phyloP scores from a whole-genome alignment of 2,888 invertebrate species.

The Drosophila austrosaltans region DNA sequence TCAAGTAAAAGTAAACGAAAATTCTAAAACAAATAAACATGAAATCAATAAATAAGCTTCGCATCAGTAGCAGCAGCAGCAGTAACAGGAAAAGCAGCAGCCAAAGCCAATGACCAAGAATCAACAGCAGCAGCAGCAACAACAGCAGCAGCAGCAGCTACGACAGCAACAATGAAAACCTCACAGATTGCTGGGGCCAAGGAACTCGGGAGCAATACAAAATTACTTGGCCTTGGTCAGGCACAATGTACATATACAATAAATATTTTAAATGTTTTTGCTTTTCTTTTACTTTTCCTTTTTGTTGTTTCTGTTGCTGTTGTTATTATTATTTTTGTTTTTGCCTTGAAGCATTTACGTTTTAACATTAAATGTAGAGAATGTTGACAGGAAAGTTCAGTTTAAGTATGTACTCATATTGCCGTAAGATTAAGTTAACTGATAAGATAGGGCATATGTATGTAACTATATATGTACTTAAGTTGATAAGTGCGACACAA shows the following conservation, averaged over 20 bases:
- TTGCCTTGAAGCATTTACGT: conserved; percentile 47
- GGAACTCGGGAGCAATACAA: conserved; percentile 74
- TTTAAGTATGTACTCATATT: conserved; percentile 39
- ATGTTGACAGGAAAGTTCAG: conserved; percentile 72
- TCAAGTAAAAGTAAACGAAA: conserved; percentile 70
- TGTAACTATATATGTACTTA: conserved; percentile 20
- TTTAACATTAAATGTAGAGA: conserved; percentile 72
- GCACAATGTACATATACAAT: conserved; percentile 59
- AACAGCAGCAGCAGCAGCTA: conserved; percentile 38
- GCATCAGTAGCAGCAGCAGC: conserved; percentile 42
- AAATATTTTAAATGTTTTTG: conserved; percentile 74
- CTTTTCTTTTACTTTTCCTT: conserved; percentile 36
- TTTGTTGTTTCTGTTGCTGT: conserved; percentile 29
- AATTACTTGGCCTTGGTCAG: conserved; percentile 76
- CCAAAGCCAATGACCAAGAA: conserved; percentile 74
- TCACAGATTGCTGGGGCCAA: conserved; percentile 71
- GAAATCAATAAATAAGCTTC: conserved; percentile 74
- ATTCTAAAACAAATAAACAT: conserved; percentile 71
- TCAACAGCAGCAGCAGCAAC: conserved; percentile 57
- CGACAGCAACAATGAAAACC: conserved; percentile 44
- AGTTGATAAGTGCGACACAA: conserved; percentile 25
- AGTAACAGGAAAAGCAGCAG: conserved; percentile 32
- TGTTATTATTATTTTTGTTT: conserved; percentile 29
- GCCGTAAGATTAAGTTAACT: conserved; percentile 54
- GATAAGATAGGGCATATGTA: conserved; percentile 59